A percentile compares a stretch with the other conserved stretches of the same genome.
Evolutionary conservation across 2,888 invertebrate genomes (phyloP).

Genomic region (Callyntrura guangdongensis): DNA sequence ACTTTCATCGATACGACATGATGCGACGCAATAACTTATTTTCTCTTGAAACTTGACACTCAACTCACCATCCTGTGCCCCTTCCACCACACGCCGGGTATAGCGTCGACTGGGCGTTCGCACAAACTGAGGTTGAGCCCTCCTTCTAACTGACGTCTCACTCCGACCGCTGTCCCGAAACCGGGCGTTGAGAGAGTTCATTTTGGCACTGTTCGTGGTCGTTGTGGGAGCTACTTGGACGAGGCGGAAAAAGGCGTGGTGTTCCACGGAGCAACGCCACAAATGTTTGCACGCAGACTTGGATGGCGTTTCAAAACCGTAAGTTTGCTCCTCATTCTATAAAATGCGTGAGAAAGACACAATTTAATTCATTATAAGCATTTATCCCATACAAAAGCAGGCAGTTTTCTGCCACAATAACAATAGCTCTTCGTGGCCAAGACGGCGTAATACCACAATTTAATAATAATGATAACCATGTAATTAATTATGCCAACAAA

Average conservation of each 20-base stretch:
- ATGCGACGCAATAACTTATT: background rate
- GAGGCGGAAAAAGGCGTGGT: conserved; percentile 96
- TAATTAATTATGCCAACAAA: conserved; percentile 10
- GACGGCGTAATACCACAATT: too few relatives aligned
- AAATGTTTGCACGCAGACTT: conserved; percentile 95
- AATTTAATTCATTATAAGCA: background rate
- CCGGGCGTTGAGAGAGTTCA: conserved; percentile 90
- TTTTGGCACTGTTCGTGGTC: conserved; percentile 86
- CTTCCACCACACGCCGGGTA: conserved; percentile 90
- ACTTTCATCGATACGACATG: background rate
- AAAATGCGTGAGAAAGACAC: conserved; percentile 64
- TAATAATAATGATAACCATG: background rate
- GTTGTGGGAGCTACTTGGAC: conserved; percentile 92
- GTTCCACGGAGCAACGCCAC: conserved; percentile 98
- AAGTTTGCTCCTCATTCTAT: conserved; percentile 96
- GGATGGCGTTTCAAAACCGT: conserved; percentile 84
- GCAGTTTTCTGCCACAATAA: background rate
- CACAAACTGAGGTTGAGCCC: conserved; percentile 91
- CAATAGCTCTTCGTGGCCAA: too few relatives aligned
- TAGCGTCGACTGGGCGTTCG: conserved; percentile 92
- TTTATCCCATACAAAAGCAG: background rate
- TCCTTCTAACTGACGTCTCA: conserved; percentile 86
- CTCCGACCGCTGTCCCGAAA: conserved; percentile 92
- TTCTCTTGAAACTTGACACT: background rate
- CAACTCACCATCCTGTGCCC: conserved; percentile 87